phyloP scores from a whole-genome alignment of 2,113 vertebrate genomes.

The Halcyon senegalensis region DNA sequence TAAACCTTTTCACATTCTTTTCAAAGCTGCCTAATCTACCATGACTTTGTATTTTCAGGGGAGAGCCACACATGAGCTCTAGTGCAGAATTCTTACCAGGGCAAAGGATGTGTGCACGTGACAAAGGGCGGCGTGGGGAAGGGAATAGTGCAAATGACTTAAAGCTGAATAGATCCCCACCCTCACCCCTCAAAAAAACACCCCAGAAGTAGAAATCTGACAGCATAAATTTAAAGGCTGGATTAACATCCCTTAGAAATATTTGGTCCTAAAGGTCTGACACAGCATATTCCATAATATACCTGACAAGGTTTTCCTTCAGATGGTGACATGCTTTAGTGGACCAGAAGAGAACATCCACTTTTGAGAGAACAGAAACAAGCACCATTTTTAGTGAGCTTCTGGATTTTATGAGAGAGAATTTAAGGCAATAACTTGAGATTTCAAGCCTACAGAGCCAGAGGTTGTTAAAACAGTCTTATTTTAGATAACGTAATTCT shows the following conservation, averaged over 20 bases:
- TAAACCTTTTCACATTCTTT: neutral
- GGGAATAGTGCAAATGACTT: accelerated
- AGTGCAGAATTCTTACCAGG: neutral
- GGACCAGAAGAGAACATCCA: neutral
- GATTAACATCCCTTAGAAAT: neutral
- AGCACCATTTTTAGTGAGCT: neutral
- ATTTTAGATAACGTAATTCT: neutral
- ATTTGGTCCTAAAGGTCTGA: neutral
- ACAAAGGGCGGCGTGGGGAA: neutral
- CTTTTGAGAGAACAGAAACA: neutral
- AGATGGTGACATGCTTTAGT: neutral
- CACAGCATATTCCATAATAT: accelerated
- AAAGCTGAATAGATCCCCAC: neutral
- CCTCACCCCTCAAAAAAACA: neutral
- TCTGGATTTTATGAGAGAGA: neutral
- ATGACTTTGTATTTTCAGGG: neutral
- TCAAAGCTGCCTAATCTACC: neutral
- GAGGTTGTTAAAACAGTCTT: neutral
- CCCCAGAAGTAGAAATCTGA: neutral
- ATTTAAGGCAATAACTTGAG: neutral
- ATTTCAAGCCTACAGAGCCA: neutral
- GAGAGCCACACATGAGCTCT: neutral
- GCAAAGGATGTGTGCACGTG: neutral
- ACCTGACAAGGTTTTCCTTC: neutral
- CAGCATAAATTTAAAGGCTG: neutral